Conservation (phyloP, 2,888 invertebrate genomes). For the Drepanosiphum platanoidis region DNA sequence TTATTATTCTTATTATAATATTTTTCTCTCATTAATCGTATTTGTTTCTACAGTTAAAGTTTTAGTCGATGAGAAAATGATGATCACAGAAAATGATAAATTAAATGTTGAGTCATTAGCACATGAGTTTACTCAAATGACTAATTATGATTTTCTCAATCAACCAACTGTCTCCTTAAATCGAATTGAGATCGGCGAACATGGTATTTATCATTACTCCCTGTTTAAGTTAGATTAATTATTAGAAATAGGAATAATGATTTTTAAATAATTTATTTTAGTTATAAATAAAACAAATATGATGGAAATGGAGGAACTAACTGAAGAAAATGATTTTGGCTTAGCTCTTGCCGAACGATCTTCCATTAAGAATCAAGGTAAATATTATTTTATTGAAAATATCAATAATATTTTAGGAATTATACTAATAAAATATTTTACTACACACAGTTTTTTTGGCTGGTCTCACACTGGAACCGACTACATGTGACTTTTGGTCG, state of each 20-base stretch:
- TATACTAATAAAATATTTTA: too few relatives aligned
- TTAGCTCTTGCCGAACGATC: slow-evolving; percentile 35
- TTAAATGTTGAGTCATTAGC: slow-evolving; percentile 38
- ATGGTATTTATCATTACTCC: slow-evolving; percentile 41
- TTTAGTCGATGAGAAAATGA: too few relatives aligned
- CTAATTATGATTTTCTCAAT: slow-evolving; percentile 47
- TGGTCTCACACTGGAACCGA: too few relatives aligned
- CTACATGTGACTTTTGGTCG: too few relatives aligned
- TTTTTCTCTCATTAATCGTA: not conserved
- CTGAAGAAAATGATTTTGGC: slow-evolving; percentile 54
- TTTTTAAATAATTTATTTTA: slow-evolving; percentile 35
- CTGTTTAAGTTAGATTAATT: not conserved
- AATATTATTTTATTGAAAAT: not conserved
- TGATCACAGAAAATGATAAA: slow-evolving; percentile 48
- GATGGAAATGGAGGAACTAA: slow-evolving; percentile 39
- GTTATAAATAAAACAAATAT: slow-evolving; percentile 44
- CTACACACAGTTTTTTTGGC: too few relatives aligned
- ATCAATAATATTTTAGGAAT: too few relatives aligned
- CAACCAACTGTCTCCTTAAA: slow-evolving; percentile 53
- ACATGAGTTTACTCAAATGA: slow-evolving; percentile 54
- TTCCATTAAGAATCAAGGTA: slow-evolving; percentile 37
- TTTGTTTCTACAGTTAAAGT: slow-evolving; percentile 34
- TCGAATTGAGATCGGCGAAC: slow-evolving; percentile 45
- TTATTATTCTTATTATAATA: not conserved
- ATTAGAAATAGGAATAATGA: not conserved